These are phyloP conservation scores for Dysidea cf. avara DNA, from an alignment of 37 sponge, comb jelly and placozoan species.

Conservation along the genomic window DNA sequence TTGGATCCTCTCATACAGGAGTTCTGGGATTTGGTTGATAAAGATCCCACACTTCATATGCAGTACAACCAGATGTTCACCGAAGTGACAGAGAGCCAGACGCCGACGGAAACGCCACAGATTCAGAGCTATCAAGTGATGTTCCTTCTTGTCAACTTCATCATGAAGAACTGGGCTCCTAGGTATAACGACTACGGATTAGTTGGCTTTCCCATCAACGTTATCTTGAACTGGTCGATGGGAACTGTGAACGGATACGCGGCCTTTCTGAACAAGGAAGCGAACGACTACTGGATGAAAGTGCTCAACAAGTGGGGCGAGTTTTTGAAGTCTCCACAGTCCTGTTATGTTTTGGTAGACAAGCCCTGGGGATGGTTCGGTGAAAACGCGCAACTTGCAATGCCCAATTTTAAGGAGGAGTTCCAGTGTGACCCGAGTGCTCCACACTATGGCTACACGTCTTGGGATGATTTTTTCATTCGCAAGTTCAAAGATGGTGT, in stretches of 20 bases:
- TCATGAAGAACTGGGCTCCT: background rate
- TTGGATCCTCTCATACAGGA: slow-evolving; percentile 1
- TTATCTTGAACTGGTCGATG: slow-evolving; percentile 6
- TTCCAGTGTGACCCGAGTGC: background rate
- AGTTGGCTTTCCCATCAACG: slow-evolving; percentile 10
- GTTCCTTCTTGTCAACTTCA: slow-evolving; percentile 7
- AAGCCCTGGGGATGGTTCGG: background rate
- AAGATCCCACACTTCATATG: slow-evolving; percentile 6
- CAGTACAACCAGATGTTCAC: slow-evolving; percentile 6
- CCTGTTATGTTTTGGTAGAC: background rate
- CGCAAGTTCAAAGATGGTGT: background rate
- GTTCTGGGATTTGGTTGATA: background rate
- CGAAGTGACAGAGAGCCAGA: background rate
- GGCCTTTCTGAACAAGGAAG: background rate
- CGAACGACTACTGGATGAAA: slow-evolving; percentile 8
- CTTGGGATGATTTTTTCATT: slow-evolving; percentile 9
- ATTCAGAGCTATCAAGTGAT: background rate
- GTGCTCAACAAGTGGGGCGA: background rate
- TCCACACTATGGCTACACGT: background rate
- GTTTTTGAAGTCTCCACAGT: background rate
- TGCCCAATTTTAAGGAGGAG: background rate
- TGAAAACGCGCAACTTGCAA: background rate
- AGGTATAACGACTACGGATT: background rate
- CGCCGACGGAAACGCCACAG: background rate
- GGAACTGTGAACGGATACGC: slow-evolving; percentile 3